A percentile compares a stretch with the other conserved stretches of the same genome.
These are phyloP conservation scores for Oryzias sinensis DNA, from an alignment of 2,797 vertebrate genomes.

Conservation along the genomic window DNA sequence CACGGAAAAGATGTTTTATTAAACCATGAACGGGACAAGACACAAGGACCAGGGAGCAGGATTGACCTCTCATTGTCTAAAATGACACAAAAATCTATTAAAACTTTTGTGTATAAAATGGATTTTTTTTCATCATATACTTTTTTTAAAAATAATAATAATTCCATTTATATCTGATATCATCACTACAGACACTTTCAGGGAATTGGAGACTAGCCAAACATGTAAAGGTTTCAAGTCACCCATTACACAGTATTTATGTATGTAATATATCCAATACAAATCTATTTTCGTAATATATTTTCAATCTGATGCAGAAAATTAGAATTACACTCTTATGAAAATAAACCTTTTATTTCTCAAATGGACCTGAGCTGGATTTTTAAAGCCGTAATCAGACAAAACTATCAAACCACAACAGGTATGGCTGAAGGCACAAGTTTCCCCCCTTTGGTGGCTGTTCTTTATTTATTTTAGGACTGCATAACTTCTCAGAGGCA, in stretches of 20 bases:
- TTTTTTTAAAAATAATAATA: constrained; percentile 29
- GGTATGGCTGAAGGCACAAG: constrained; percentile 66
- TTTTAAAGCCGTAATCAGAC: constrained; percentile 75
- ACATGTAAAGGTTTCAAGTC: constrained; percentile 36
- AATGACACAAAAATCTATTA: constrained; percentile 28
- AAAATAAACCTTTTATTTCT: constrained; percentile 71
- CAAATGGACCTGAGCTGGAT: constrained; percentile 74
- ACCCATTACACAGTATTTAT: constrained; percentile 29
- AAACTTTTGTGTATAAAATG: constrained; percentile 30
- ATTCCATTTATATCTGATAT: constrained; percentile 44
- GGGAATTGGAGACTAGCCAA: constrained; percentile 8
- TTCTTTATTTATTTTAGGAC: constrained; percentile 14
- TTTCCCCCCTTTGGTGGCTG: background rate
- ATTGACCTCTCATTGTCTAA: constrained; percentile 41
- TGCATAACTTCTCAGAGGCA: constrained; percentile 25
- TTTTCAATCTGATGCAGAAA: constrained; percentile 45
- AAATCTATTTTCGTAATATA: constrained; percentile 56
- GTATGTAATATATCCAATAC: constrained; percentile 44
- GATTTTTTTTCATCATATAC: constrained; percentile 7
- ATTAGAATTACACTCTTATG: constrained; percentile 60
- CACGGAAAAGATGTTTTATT: background rate
- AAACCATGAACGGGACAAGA: constrained; percentile 17
- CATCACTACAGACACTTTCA: constrained; percentile 24
- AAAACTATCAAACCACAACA: constrained; percentile 54
- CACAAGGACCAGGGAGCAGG: constrained; percentile 23